Conservation (phyloP, 2,888 invertebrate genomes). For the Yponomeuta evonymella region DNA sequence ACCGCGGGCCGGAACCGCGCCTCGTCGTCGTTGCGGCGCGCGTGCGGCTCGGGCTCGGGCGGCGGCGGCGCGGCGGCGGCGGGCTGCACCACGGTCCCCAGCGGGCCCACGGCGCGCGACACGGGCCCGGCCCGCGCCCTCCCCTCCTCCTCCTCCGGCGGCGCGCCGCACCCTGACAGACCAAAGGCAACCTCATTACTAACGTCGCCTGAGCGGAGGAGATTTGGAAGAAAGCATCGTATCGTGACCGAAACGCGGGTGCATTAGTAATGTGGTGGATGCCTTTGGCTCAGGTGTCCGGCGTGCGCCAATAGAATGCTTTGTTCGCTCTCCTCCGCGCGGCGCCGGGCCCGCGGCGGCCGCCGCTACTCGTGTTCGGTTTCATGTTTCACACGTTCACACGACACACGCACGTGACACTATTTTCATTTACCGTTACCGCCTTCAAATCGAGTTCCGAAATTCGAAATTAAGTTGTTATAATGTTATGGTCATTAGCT, state of each 20-base stretch:
- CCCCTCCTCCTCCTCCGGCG: slow-evolving; percentile 37
- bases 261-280: slow-evolving; percentile 43
- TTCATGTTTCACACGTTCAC: too few species aligned
- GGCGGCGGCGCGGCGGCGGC: slow-evolving; percentile 33
- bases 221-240: slow-evolving; percentile 39
- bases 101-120: slow-evolving; percentile 84
- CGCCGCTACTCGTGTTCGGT: neutral
- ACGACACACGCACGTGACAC: too few species aligned
- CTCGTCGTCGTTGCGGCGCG: slow-evolving; percentile 78
- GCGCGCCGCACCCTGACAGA: slow-evolving; percentile 82
- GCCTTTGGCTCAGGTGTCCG: slow-evolving; percentile 62
- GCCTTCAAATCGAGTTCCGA: too few species aligned
- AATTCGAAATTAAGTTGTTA: too few species aligned
- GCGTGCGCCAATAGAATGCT: slow-evolving; percentile 34
- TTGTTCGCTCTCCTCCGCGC: slow-evolving; percentile 35
- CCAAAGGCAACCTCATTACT: slow-evolving; percentile 85
- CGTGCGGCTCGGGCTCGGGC: slow-evolving; percentile 41
- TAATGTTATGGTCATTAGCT: too few species aligned
- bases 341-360: neutral
- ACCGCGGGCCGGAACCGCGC: slow-evolving; percentile 81
- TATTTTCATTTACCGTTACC: too few species aligned
- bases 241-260: slow-evolving; percentile 32
- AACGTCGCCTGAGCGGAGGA: slow-evolving; percentile 27
- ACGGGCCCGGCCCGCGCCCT: slow-evolving; percentile 63
- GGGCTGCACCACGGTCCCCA: slow-evolving; percentile 82